Conservation (phyloP, 2,113 vertebrate genomes). For the Baryphthengus martii region DNA sequence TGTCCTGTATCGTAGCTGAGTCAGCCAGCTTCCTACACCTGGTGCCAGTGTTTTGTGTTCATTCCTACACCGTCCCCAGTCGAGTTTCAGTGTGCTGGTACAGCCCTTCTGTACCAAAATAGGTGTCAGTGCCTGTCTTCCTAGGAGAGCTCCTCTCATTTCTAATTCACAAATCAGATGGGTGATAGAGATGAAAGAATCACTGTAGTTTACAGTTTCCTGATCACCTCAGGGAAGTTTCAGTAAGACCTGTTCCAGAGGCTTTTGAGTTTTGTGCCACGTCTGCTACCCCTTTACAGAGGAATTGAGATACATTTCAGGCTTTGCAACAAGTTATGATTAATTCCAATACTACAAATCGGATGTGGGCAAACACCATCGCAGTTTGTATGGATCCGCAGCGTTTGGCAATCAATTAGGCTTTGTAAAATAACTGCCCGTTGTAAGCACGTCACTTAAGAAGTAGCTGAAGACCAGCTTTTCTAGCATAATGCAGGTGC, state of each 20-base stretch:
- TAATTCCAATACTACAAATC: neutral
- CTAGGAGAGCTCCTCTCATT: neutral
- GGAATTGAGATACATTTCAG: neutral
- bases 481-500: neutral
- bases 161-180: neutral
- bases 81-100: neutral
- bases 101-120: neutral
- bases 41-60: neutral
- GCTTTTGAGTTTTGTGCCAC: neutral
- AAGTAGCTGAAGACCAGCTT: too few species aligned
- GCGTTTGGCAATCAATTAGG: neutral
- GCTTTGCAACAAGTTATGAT: neutral
- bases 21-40: neutral
- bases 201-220: neutral
- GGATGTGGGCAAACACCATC: neutral
- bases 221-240: constrained; percentile 22
- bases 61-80: neutral
- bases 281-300: neutral
- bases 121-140: neutral
- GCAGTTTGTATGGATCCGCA: neutral
- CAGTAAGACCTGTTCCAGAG: neutral
- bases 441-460: neutral
- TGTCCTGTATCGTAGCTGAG: neutral
- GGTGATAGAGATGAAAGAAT: neutral
- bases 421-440: neutral